Evolutionary conservation across 2,888 invertebrate genomes (phyloP).

Genomic region (Geophilus truncorum): DNA sequence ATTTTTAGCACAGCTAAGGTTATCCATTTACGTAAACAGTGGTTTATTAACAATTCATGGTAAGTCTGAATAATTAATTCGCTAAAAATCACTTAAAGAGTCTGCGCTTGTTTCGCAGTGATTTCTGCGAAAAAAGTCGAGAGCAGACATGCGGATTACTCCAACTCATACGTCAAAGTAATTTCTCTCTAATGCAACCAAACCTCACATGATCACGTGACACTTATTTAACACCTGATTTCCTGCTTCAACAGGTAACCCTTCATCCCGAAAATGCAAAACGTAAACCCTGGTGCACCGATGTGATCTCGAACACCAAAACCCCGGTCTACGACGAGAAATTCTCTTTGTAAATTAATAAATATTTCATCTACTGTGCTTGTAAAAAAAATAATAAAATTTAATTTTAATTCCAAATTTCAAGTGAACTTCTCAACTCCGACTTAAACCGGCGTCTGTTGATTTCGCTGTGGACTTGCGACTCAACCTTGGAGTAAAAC

Average conservation of each 20-base stretch:
- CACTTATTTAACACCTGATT: not conserved
- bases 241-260: not conserved
- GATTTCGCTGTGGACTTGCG: not conserved
- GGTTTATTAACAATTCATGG: constrained; percentile 9
- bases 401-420: not conserved
- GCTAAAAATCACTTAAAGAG: not conserved
- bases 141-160: not conserved
- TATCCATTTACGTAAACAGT: not conserved
- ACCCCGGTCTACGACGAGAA: not conserved
- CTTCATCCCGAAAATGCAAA: not conserved
- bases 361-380: not conserved
- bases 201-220: not conserved
- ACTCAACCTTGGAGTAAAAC: not conserved
- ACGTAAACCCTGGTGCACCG: not conserved
- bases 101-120: not conserved
- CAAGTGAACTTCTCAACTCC: not conserved
- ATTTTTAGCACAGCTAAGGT: not conserved
- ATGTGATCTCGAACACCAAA: not conserved
- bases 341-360: not conserved
- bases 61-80: not conserved
- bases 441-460: not conserved
- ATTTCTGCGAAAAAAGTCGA: not conserved
- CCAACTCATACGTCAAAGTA: not conserved
- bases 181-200: not conserved
- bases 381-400: too few relatives aligned